Evolutionary conservation across 2,113 vertebrate species (phyloP), one percentile per base, ranked within the genome.

Genomic region (Vimba vimba): DNA sequence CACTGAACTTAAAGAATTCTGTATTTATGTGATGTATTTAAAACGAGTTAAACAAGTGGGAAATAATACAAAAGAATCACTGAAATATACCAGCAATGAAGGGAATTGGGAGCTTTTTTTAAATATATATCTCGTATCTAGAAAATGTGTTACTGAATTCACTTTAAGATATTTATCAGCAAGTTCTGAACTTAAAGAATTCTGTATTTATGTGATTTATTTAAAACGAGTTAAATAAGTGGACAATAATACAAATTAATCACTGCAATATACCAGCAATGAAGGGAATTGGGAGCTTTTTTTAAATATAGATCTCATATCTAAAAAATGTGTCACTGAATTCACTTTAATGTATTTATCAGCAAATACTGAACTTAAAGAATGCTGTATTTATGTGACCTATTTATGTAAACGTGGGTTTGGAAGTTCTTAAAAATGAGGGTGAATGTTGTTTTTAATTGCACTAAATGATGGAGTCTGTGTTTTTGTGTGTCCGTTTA

Each of bases 141-240:
- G 4, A 30, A 30, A 30, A 30, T 2, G 2, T 30, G 30, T 30
- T 30, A 36, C 33, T 36, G 33, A 36, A 36, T 57, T 55, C 23
- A 9, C 60, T 15, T 33, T 3, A 23, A 23, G 33, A 13, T 15
- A 27, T 27, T 27, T 27, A 27, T 36, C 33, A 36, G 33, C 33
- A 36, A 36, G 4, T 36, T 4, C n/a, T 27, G 30, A n/a, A 6
- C 2, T 66, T 57, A n/a, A 66, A 68, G 59, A 43, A 19, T 1
- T 15, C 25, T 57, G 23, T 82, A 73, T 82, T 60, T 85, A 85
- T 81, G 66, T 50, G 13, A 4, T 36, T 36, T 36, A 36, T 36
- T 36, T 36, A 4, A 36, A 36, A 36, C 36, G 5, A 36, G 36
- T 6, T 36, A 4, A 6, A 36, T 1, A 36, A 36, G 5, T 36